Evolutionary conservation across 2,888 invertebrate species (phyloP).

Genomic region (Perizoma flavofasciatum): DNA sequence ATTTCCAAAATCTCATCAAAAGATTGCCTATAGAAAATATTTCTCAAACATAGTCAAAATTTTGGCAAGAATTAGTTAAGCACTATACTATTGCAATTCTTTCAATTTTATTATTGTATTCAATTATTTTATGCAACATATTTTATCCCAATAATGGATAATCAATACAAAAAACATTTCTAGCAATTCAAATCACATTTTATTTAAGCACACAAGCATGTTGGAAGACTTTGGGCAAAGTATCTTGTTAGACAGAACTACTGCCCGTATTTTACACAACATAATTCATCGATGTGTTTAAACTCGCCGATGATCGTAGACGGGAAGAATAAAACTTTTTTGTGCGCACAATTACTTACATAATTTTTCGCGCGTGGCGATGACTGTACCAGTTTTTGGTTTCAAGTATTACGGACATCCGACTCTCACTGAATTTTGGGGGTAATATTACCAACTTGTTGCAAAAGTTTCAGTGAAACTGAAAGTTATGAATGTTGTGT

Average conservation of each 20-base stretch:
- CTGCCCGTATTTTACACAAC: constrained; percentile 29
- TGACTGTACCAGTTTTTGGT: constrained; percentile 31
- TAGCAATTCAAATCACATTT: not conserved
- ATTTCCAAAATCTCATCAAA: no score
- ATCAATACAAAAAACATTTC: no score
- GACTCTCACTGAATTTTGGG: constrained; percentile 35
- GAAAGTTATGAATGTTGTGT: constrained; percentile 8
- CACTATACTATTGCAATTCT: no score
- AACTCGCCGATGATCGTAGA: constrained; percentile 41
- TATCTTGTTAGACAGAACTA: constrained; percentile 29
- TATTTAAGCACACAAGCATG: constrained; percentile 9
- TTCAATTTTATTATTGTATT: no score
- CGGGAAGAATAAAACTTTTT: constrained; percentile 42
- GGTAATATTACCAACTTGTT: no score
- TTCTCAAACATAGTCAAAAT: no score
- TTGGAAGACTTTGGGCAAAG: not conserved
- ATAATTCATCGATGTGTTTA: constrained; percentile 44
- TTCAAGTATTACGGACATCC: constrained; percentile 28
- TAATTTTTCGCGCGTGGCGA: constrained; percentile 25
- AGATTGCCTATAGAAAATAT: no score
- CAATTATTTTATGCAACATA: no score
- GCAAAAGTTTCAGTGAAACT: constrained; percentile 13
- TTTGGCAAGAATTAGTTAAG: no score
- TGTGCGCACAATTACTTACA: constrained; percentile 32
- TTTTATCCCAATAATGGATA: no score